Base-by-base conservation (phyloP, 2,888 invertebrate species). In the Emesis furor region DNA sequence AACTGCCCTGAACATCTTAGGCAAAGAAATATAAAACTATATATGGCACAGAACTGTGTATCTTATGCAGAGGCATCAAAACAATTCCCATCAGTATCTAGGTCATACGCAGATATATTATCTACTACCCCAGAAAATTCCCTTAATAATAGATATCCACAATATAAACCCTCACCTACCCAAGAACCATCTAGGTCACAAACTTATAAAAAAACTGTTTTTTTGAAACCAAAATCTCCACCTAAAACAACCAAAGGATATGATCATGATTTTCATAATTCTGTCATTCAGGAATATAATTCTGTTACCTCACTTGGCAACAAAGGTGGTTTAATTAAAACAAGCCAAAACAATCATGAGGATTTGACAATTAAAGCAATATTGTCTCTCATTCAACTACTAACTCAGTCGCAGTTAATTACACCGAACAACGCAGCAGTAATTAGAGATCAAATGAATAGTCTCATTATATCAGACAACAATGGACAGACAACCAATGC, bases 401-500 rank as follows among this genome's bases (percentile, higher is more conserved):
- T 55, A n/a, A n/a, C n/a, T n/a, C 55, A 42, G 10, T 42, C 42
- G 2, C 42, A 42, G 2, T 8, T 42, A 42, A 42, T 42, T 42
- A 42, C 42, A 42, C 42, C 42, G 42, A 8, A 42, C 42, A 42
- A 42, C 42, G 42, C 42, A 10, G 42, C 42, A 2, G 3, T 55
- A 3, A 55, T 55, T n/a, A 55, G n/a, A 55, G 55, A 55, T 10
- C n/a, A 7, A 55, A 6, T 55, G n/a, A 55, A 55, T n/a, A 55
- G n/a, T n/a, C 55, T 55, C n/a, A 55, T 55, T 55, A 14, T 55
- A 4, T 7, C 55, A 10, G 3, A n/a, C n/a, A 3, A n/a, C n/a
- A 55, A n/a, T 55, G 55, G 55, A 55, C 55, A 55, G 55, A 55
- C 55, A 55, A 14, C 55, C 55, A 55, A 55, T 55, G 55, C n/a